Evolutionary conservation across 2,797 vertebrate species (phyloP).

Genomic region (Poeciliopsis gracilis): DNA sequence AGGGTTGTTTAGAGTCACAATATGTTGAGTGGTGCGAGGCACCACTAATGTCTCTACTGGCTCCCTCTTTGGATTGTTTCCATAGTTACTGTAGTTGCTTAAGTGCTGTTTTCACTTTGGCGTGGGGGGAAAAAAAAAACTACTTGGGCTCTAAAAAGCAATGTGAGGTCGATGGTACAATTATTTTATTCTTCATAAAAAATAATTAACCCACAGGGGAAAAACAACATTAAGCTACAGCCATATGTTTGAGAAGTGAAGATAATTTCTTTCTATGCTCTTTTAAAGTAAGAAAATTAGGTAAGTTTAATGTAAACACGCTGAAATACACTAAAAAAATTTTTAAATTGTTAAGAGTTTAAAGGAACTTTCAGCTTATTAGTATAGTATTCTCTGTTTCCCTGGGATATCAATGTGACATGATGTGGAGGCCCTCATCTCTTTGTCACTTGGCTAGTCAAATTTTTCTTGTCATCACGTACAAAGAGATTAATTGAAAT

Average conservation of each 20-base stretch:
- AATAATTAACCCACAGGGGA: neutral
- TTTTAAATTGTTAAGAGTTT: neutral
- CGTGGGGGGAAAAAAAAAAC: constrained; percentile 20
- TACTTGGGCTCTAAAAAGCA: constrained; percentile 43
- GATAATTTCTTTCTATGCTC: neutral
- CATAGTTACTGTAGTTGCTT: constrained; percentile 65
- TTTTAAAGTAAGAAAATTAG: neutral
- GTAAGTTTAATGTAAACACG: neutral
- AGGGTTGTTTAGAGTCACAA: constrained; percentile 78
- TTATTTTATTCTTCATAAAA: constrained; percentile 19
- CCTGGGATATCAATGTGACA: neutral
- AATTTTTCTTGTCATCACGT: neutral
- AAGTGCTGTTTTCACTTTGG: constrained; percentile 69
- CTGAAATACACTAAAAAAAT: neutral
- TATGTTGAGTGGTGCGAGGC: constrained; percentile 65
- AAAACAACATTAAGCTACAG: neutral
- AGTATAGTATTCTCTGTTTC: neutral
- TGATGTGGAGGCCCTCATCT: neutral
- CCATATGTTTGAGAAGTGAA: neutral
- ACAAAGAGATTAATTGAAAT: neutral
- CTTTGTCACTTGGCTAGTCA: neutral
- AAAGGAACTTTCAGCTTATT: neutral
- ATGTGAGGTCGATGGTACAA: constrained; percentile 36
- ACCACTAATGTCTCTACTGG: constrained; percentile 53
- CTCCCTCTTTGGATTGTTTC: constrained; percentile 64